Percentiles rank a stretch among this genome's conserved stretches.
These are phyloP conservation scores for Idaea dimidiata DNA, from an alignment of 2,888 invertebrate species.

Conservation along the genomic window DNA sequence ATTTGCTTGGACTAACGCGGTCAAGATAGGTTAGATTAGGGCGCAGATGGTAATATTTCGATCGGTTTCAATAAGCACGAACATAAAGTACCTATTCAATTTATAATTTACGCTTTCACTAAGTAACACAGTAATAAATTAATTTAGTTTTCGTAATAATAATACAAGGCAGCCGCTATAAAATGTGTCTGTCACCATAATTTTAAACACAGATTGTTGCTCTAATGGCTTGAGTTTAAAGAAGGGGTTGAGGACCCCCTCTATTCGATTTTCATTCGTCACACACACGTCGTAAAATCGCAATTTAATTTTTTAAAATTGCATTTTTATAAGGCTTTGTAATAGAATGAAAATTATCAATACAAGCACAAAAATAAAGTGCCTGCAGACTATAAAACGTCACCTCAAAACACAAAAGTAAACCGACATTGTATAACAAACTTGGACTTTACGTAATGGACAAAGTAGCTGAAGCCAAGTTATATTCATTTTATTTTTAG, in stretches of 20 bases:
- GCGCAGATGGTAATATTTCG: slow-evolving; percentile 7
- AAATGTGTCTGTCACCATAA: slow-evolving; percentile 74
- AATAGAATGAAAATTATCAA: slow-evolving; percentile 49
- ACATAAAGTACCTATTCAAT: slow-evolving; percentile 39
- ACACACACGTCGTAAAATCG: slow-evolving; percentile 75
- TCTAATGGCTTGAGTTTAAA: slow-evolving; percentile 61
- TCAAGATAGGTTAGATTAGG: no score
- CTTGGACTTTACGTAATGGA: neutral
- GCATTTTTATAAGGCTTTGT: slow-evolving; percentile 66
- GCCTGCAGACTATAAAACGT: neutral
- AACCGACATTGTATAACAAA: neutral
- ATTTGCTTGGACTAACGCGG: no score
- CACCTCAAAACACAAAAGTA: neutral
- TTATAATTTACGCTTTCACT: slow-evolving; percentile 56
- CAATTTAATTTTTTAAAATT: slow-evolving; percentile 76
- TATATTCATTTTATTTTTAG: neutral
- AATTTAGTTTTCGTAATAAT: slow-evolving; percentile 65
- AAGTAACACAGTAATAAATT: slow-evolving; percentile 69
- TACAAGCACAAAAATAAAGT: neutral
- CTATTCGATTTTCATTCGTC: slow-evolving; percentile 68
- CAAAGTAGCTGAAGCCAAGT: slow-evolving; percentile 1
- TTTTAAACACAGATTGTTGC: slow-evolving; percentile 76
- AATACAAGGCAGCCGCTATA: slow-evolving; percentile 61
- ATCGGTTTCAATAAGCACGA: slow-evolving; percentile 7
- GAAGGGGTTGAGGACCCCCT: slow-evolving; percentile 69